Percentiles rank a stretch among this genome's conserved stretches.
Evolutionary conservation across 2,888 invertebrate genomes (phyloP).

Genomic region (Protodeltote pygarga): DNA sequence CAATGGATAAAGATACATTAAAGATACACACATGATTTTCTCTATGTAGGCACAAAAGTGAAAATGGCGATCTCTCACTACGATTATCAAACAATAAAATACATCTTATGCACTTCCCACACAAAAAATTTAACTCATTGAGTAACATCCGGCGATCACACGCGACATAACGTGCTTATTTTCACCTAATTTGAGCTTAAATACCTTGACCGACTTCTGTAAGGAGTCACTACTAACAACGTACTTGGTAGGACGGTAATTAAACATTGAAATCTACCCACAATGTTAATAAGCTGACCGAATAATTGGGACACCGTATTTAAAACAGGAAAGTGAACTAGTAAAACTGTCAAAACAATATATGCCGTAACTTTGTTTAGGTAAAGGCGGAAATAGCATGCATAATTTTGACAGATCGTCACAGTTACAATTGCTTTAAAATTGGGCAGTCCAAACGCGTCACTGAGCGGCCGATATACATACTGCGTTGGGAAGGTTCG

Average conservation of each 20-base stretch:
- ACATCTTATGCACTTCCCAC: conserved; percentile 73
- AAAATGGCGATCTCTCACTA: conserved; percentile 75
- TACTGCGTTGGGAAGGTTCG: conserved; percentile 68
- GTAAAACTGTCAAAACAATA: conserved; percentile 35
- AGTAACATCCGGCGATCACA: conserved; percentile 63
- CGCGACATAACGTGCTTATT: conserved; percentile 62
- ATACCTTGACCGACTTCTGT: conserved; percentile 70
- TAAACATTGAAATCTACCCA: conserved; percentile 62
- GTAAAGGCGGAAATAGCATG: conserved; percentile 50
- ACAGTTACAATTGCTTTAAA: conserved; percentile 57
- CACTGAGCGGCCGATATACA: conserved; percentile 66
- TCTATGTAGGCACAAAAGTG: conserved; percentile 69
- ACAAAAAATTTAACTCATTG: conserved; percentile 62
- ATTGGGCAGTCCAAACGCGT: conserved; percentile 64
- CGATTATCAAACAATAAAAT: conserved; percentile 71
- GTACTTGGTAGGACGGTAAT: conserved; percentile 47
- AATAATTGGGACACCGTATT: conserved; percentile 36
- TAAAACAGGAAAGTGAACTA: conserved; percentile 20
- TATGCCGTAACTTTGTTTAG: conserved; percentile 37
- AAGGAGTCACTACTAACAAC: conserved; percentile 50
- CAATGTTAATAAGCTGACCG: conserved; percentile 38
- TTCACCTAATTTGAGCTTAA: conserved; percentile 66
- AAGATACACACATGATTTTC: conserved; percentile 53
- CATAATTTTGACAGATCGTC: conserved; percentile 57
- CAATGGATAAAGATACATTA: conserved; percentile 26